phyloP scores from a whole-genome alignment of 2,113 vertebrate genomes.

The Ophiodon elongatus region DNA sequence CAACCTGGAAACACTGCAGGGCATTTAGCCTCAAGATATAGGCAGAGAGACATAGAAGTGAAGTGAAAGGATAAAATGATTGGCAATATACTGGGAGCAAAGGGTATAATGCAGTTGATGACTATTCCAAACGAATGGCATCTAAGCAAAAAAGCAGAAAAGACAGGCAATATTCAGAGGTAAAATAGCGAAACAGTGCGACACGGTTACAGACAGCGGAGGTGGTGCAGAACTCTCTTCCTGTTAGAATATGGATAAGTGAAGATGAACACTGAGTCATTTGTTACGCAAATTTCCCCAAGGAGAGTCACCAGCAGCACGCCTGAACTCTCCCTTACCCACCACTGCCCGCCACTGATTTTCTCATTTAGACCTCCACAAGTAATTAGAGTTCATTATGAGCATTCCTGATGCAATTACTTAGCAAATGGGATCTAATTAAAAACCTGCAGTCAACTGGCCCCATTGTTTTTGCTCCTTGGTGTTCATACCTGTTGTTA shows the following conservation, averaged over 20 bases:
- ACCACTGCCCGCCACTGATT: constrained; percentile 66
- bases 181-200: background rate
- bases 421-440: constrained; percentile 77
- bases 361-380: constrained; percentile 77
- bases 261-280: constrained; percentile 59
- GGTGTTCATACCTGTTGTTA: constrained; percentile 54
- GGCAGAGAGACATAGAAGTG: background rate
- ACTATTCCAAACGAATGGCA: constrained; percentile 1
- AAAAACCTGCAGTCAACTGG: constrained; percentile 69
- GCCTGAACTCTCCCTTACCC: constrained; percentile 63
- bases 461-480: constrained; percentile 61
- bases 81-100: constrained; percentile 16
- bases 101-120: background rate
- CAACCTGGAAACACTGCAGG: constrained; percentile 56
- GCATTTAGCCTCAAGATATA: constrained; percentile 48
- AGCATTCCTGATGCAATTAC: constrained; percentile 80
- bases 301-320: constrained; percentile 67
- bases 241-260: constrained; percentile 50
- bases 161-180: background rate
- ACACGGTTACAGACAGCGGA: background rate
- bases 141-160: background rate
- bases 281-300: constrained; percentile 69
- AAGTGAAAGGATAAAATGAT: constrained; percentile 2
- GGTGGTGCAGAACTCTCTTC: background rate
- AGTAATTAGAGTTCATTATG: constrained; percentile 81